These are phyloP conservation scores for Natrix natrix DNA, from an alignment of 2,797 vertebrate genomes.

Conservation along the genomic window DNA sequence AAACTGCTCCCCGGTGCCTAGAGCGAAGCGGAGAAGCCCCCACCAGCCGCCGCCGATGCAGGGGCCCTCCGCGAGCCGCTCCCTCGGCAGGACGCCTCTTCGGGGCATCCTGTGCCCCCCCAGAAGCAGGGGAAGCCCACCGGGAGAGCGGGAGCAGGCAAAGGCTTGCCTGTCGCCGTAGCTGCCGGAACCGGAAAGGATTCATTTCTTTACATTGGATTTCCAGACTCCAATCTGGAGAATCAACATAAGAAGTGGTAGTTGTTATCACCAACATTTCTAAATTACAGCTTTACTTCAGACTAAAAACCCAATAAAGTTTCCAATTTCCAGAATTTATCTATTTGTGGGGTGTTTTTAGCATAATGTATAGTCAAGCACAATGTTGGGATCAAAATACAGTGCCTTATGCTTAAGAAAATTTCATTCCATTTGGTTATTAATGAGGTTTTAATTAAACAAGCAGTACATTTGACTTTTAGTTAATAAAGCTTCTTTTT, in stretches of 20 bases:
- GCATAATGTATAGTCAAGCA: not conserved
- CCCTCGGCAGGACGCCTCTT: too few relatives aligned
- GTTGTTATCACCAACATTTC: not conserved
- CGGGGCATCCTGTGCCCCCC: too few relatives aligned
- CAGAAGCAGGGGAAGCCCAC: too few relatives aligned
- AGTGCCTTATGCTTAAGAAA: not conserved
- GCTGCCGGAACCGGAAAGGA: too few relatives aligned
- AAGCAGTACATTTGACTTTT: slow-evolving; percentile 48
- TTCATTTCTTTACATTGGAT: not conserved
- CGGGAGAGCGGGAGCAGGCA: too few relatives aligned
- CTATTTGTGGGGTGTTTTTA: not conserved
- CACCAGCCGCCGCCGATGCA: too few relatives aligned
- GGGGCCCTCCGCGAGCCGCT: too few relatives aligned
- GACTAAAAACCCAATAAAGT: not conserved
- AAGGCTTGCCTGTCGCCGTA: too few relatives aligned
- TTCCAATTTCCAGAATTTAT: not conserved
- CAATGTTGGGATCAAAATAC: not conserved
- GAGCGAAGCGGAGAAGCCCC: too few relatives aligned
- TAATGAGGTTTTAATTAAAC: slow-evolving; percentile 29
- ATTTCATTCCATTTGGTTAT: not conserved
- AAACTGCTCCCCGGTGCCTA: too few relatives aligned
- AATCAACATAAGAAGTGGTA: not conserved
- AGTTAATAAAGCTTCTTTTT: not conserved
- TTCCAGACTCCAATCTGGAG: not conserved
- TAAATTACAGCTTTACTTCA: not conserved